A percentile compares a stretch with the other conserved stretches of the same genome.
Evolutionary conservation across 2,888 invertebrate species (phyloP).

Genomic region (Arge pagana): DNA sequence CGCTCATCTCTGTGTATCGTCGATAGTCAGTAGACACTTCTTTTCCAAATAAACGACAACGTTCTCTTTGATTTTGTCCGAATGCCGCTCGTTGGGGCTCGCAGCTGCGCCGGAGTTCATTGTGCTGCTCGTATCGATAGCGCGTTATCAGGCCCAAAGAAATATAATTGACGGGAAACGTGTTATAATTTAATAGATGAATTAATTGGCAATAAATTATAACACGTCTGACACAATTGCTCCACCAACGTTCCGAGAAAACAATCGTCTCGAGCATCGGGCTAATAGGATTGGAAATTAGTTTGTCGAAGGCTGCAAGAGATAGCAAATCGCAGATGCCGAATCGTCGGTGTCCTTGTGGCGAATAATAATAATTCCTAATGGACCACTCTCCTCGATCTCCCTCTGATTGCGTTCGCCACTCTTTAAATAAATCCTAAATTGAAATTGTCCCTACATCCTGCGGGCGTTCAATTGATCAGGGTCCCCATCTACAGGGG

Average conservation of each 20-base stretch:
- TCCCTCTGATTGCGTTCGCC: slow-evolving; percentile 15
- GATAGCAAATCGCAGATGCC: slow-evolving; percentile 6
- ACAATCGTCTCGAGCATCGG: too few relatives aligned
- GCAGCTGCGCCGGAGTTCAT: slow-evolving; percentile 17
- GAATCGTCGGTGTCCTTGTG: slow-evolving; percentile 16
- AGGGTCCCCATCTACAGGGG: slow-evolving; percentile 36
- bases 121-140: slow-evolving; percentile 7
- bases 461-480: slow-evolving; percentile 51
- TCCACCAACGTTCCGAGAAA: too few relatives aligned
- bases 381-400: slow-evolving; percentile 13
- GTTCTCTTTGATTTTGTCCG: too few relatives aligned
- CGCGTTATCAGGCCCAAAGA: slow-evolving; percentile 4
- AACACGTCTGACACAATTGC: too few relatives aligned
- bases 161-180: slow-evolving; percentile 4
- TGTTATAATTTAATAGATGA: neutral
- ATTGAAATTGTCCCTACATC: slow-evolving; percentile 56
- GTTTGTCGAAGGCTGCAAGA: neutral
- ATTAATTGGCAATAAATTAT: too few relatives aligned
- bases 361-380: slow-evolving; percentile 20
- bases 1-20: too few relatives aligned
- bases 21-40: too few relatives aligned
- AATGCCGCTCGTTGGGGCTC: too few relatives aligned
- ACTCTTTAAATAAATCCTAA: slow-evolving; percentile 42
- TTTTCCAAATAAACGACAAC: too few relatives aligned
- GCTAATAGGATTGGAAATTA: neutral